phyloP scores from a whole-genome alignment of 1,140 invertebrate genomes.

The Cotesia chilonis region DNA sequence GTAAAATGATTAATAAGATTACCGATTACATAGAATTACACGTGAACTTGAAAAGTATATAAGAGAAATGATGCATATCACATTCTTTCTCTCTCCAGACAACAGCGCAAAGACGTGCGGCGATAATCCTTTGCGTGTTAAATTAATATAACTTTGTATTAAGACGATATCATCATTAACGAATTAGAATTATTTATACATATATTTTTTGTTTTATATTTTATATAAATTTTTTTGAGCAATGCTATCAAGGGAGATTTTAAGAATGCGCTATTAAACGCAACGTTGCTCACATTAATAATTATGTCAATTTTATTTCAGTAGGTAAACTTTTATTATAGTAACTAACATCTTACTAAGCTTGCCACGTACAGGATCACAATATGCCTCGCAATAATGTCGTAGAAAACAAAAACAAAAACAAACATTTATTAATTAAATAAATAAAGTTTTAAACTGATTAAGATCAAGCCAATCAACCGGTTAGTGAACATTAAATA shows the following conservation, averaged over 20 bases:
- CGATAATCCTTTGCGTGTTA: conserved; percentile 31
- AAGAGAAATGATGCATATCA: conserved; percentile 49
- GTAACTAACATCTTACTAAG: background rate
- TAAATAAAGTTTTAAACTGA: background rate
- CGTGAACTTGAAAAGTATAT: background rate
- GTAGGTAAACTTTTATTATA: background rate
- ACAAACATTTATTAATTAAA: too few species aligned
- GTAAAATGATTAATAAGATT: background rate
- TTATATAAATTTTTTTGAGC: conserved; percentile 12
- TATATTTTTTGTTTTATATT: too few species aligned
- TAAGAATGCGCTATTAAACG: too few species aligned
- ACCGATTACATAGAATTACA: background rate
- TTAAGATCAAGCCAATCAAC: conserved; percentile 7
- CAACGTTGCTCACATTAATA: background rate
- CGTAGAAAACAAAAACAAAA: background rate
- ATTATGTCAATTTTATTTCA: conserved; percentile 3
- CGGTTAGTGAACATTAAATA: conserved; percentile 8
- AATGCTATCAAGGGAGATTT: too few species aligned
- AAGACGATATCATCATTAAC: conserved; percentile 38
- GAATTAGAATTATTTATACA: conserved; percentile 47
- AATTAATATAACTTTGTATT: too few species aligned
- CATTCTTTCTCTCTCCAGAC: conserved; percentile 44
- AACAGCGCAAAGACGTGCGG: conserved; percentile 20
- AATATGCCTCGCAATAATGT: conserved; percentile 7
- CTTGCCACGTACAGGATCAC: conserved; percentile 16